A percentile compares a stretch with the other conserved stretches of the same genome.
These are phyloP conservation scores for Malaclemys terrapin DNA, from an alignment of 2,113 vertebrate species.

Conservation along the genomic window DNA sequence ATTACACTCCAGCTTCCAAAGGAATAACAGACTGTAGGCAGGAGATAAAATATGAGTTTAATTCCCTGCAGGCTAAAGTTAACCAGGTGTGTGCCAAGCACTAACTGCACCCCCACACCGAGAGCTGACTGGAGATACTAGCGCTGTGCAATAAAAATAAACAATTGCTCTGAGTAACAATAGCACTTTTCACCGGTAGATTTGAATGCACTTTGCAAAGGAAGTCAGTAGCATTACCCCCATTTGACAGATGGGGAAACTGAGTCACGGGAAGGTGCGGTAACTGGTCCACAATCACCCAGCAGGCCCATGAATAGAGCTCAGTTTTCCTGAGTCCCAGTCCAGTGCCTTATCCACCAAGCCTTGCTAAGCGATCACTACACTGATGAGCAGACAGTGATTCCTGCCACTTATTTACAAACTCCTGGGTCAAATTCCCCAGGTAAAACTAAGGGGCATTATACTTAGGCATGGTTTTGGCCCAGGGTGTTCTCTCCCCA, in stretches of 20 bases:
- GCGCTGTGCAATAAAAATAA: not conserved
- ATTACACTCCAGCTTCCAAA: conserved; percentile 74
- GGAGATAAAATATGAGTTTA: conserved; percentile 74
- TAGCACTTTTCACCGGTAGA: not conserved
- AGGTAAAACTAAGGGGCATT: not conserved
- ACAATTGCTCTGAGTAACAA: not conserved
- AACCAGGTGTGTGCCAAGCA: conserved; percentile 24
- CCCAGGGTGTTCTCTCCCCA: not conserved
- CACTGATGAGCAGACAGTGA: not conserved
- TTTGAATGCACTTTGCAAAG: not conserved
- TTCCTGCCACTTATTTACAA: not conserved
- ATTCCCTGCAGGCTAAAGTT: conserved; percentile 65
- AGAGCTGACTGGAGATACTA: fast-evolving
- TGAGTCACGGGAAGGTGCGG: not conserved
- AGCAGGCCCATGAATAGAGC: not conserved
- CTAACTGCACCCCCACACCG: not conserved
- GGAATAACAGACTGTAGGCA: conserved; percentile 52
- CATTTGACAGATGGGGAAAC: not conserved
- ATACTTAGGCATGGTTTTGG: not conserved
- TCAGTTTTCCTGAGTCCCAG: not conserved
- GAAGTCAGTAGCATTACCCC: not conserved
- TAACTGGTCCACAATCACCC: not conserved
- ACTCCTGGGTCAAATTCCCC: not conserved
- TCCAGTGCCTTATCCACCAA: not conserved
- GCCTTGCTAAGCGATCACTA: not conserved